Base-by-base conservation (phyloP, 2,797 vertebrate species). In the Enteromius argenteus region DNA sequence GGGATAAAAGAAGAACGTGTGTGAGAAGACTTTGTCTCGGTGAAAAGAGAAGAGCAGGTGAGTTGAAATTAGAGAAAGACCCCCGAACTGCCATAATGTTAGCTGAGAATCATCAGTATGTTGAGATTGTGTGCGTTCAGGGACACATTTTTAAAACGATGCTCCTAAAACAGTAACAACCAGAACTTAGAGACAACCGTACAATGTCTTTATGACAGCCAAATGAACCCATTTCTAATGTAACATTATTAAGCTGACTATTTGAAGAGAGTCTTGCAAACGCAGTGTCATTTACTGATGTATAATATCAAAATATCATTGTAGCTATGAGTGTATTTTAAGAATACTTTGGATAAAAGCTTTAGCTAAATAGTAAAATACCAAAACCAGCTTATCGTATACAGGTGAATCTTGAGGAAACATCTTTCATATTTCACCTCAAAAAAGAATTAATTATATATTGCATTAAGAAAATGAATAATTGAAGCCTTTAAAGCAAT, bases 41-140 rank as follows among this genome's bases (percentile, higher is more conserved):
- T 5, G 15, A 14, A 74, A 56, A 37, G 30, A 81, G 62, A 69
- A 19, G 66, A 42, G 49, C 64, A 72, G 49, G 78, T 80, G 68
- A 79, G 77, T 17, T 75, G 60, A 78, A 80, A 84, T 84, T 62
- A 77, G 44, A 87, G 58, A 80, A 19, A 35, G n/a, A 67, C 23
- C 46, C 49, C 76, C 49, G 76, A 42, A 60, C 44, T 56, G 39
- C 4, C 2, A 14, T 62, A 58, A 60, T 27, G 42, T 32, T 19
- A 23, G 37, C 66, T 32, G 14, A 58, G 5, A 44, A 44, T 71
- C 53, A 60, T 27, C 39, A 58, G 19, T 56, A 35, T 32, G 2
- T 30, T 39, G 27, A 62, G 49, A 58, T 5, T 73, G 19, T 64
- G 58, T 30, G 75, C 4, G 14, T 53, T 80, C 46, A 80, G 78